Conservation (phyloP, 2,888 invertebrate genomes). For the Carcina quercana region DNA sequence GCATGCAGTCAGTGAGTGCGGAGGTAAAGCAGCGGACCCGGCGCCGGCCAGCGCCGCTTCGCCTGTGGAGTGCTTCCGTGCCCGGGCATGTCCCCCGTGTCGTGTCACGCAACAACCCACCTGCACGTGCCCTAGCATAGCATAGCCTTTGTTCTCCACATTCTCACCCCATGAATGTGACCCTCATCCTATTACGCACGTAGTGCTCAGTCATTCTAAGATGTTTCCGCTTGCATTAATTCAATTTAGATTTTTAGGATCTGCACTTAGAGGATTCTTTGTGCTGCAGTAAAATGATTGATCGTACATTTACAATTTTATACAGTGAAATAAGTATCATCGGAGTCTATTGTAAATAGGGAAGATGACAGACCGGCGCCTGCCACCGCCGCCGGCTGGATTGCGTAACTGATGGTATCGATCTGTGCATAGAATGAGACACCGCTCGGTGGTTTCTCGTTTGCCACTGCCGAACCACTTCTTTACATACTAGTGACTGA, state of each 20-base stretch:
- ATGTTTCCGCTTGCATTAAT: constrained; percentile 11
- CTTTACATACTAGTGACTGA: too few species aligned
- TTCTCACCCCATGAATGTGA: constrained; percentile 18
- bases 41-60: constrained; percentile 19
- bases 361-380: constrained; percentile 22
- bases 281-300: constrained; percentile 5
- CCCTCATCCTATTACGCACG: constrained; percentile 23
- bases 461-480: constrained; percentile 33
- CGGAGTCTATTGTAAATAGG: constrained; percentile 7
- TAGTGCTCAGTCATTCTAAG: constrained; percentile 14
- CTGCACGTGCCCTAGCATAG: constrained; percentile 45
- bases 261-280: constrained; percentile 5
- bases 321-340: too few species aligned
- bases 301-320: too few species aligned
- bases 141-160: constrained; percentile 46
- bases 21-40: constrained; percentile 29
- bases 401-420: constrained; percentile 70
- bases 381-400: constrained; percentile 50
- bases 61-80: constrained; percentile 11
- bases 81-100: constrained; percentile 27
- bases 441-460: constrained; percentile 41
- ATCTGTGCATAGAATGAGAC: constrained; percentile 57
- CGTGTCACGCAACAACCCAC: constrained; percentile 28
- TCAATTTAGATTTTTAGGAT: constrained; percentile 12
- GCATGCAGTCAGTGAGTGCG: constrained; percentile 58